Evolutionary conservation across 2,888 invertebrate genomes (phyloP).

Genomic region (Hymenopus coronatus): DNA sequence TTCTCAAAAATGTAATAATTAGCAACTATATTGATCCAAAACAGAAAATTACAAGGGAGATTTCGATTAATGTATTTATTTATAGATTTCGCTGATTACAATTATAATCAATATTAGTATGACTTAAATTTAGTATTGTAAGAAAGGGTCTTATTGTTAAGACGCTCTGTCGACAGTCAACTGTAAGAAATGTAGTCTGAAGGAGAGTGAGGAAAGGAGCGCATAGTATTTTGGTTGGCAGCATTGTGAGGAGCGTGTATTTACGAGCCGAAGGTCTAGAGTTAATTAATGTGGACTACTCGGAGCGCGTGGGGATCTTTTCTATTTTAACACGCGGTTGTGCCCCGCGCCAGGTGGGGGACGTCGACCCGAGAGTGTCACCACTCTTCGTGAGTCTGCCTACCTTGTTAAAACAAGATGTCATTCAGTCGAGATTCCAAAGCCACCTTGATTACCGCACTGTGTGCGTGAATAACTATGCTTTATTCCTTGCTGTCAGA

Average conservation of each 20-base stretch:
- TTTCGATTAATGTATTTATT: too few relatives aligned
- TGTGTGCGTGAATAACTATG: too few relatives aligned
- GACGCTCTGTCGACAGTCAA: too few relatives aligned
- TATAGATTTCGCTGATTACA: too few relatives aligned
- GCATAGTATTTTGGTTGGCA: background rate
- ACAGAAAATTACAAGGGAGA: too few relatives aligned
- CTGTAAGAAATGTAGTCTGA: too few relatives aligned
- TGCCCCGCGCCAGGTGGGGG: background rate
- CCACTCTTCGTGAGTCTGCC: background rate
- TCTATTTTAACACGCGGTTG: background rate
- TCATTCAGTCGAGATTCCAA: background rate
- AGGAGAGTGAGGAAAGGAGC: background rate
- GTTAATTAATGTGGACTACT: background rate
- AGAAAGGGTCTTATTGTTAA: too few relatives aligned
- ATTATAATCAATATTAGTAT: too few relatives aligned
- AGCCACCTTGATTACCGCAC: background rate
- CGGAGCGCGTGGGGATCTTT: background rate
- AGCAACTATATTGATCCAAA: too few relatives aligned
- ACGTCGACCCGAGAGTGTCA: background rate
- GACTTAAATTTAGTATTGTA: too few relatives aligned
- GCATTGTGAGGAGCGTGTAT: background rate
- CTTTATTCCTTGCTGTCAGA: too few relatives aligned
- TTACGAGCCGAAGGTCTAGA: background rate
- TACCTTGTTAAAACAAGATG: background rate
- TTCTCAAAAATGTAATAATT: too few relatives aligned